Percentiles rank a stretch among this genome's conserved stretches.
Evolutionary conservation across 2,113 vertebrate genomes (phyloP).

Genomic region (Abramis brama): DNA sequence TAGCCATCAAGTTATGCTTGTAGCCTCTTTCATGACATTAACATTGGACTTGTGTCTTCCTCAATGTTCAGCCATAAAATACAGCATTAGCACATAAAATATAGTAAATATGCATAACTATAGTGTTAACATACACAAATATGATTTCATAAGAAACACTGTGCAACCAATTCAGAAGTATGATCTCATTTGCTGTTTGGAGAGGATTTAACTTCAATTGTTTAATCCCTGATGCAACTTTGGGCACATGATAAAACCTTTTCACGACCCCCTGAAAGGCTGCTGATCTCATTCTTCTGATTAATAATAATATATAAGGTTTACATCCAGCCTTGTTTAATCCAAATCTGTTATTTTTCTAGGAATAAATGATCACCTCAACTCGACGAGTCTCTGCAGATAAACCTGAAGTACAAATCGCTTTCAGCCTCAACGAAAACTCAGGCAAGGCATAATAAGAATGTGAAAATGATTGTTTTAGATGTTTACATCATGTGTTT

Average conservation of each 20-base stretch:
- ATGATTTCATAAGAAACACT: constrained; percentile 15
- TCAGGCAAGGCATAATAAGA: constrained; percentile 78
- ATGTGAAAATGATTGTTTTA: not conserved
- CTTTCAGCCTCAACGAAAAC: constrained; percentile 91
- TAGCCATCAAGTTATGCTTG: not conserved
- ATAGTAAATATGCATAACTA: not conserved
- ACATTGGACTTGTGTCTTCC: not conserved
- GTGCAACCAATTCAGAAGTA: constrained; percentile 8
- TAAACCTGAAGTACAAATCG: constrained; percentile 91
- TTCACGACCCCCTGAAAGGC: constrained; percentile 46
- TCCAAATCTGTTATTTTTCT: constrained; percentile 44
- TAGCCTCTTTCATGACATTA: not conserved
- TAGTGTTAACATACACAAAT: not conserved
- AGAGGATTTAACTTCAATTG: constrained; percentile 67
- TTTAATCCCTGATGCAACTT: constrained; percentile 71
- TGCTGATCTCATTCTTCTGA: constrained; percentile 48
- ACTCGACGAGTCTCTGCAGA: constrained; percentile 91
- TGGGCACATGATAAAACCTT: constrained; percentile 67
- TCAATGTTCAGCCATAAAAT: not conserved
- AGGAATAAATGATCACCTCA: constrained; percentile 98
- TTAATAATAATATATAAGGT: constrained; percentile 21
- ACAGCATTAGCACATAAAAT: not conserved
- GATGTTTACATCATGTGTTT: not conserved
- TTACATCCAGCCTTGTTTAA: constrained; percentile 1
- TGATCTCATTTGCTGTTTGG: constrained; percentile 61